Evolutionary conservation across 2,888 invertebrate genomes (phyloP).

Genomic region (Orthosia gothica): DNA sequence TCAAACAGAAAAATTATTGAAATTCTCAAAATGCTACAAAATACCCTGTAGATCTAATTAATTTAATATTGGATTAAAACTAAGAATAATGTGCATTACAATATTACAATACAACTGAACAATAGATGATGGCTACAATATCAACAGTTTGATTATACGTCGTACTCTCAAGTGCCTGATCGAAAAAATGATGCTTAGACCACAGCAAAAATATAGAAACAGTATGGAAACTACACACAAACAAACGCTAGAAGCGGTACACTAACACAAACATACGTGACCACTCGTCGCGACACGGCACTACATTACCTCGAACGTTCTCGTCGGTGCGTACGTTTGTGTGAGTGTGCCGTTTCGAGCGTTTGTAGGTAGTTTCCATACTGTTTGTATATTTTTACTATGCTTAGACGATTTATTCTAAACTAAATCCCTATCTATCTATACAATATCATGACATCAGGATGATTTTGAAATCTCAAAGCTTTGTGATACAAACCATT

Average conservation of each 20-base stretch:
- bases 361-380: too few species aligned
- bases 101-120: constrained; percentile 59
- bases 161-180: constrained; percentile 61
- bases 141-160: constrained; percentile 52
- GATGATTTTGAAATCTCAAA: constrained; percentile 74
- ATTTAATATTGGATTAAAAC: constrained; percentile 66
- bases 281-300: too few species aligned
- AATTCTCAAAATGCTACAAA: constrained; percentile 76
- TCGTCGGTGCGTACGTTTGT: too few species aligned
- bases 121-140: constrained; percentile 53
- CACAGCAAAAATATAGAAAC: too few species aligned
- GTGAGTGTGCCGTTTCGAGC: too few species aligned
- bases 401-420: constrained; percentile 62
- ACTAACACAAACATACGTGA: too few species aligned
- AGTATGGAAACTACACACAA: too few species aligned
- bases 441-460: constrained; percentile 69
- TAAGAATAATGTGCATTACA: constrained; percentile 56
- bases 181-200: constrained; percentile 57
- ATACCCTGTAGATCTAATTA: constrained; percentile 82
- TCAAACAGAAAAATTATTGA: constrained; percentile 55
- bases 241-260: too few species aligned
- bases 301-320: too few species aligned
- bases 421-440: constrained; percentile 61
- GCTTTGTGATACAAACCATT: constrained; percentile 73
- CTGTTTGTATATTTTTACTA: too few species aligned